Base-by-base conservation (phyloP, 64 coral and sea anemone genomes). In the Montipora efflorescens region DNA sequence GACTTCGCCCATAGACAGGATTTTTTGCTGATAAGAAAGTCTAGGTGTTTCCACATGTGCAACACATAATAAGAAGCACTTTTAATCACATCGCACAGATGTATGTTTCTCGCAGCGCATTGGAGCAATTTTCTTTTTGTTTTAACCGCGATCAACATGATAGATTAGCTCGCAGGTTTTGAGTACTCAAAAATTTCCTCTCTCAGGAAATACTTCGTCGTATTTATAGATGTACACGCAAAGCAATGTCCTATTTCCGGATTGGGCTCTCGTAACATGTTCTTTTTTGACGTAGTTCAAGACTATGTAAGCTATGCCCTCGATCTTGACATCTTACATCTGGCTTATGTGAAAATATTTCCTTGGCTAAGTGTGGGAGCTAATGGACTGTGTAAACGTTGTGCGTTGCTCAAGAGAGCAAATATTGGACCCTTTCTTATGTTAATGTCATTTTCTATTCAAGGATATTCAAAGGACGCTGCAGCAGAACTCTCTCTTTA, bases 191-290 rank as follows among this genome's bases (percentile, higher is more conserved):
- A 84, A 86, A 71, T 86, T 67, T 86, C 82, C 82, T 86, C 82
- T 47, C 82, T 47, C 82, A 86, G 82, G 82, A 86, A 86, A 86
- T 86, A 49, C 82, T 86, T 86, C 82, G 51, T 71, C 67, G 62
- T 86, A 86, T 86, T 86, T 86, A 86, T 86, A 86, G 82, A n/a
- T 67, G 14, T 86, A 71, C 66, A 71, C 66, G 59, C 82, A 86
- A 71, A 64, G 45, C 67, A 48, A 72, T 7, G 66, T 86, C 43
- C 66, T 86, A 86, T 86, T 86, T 86, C 82, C 82, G 82, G 82
- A 69, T 67, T 47, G 28, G 70, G 68, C 45, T 86, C 82, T 86
- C 19, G 16, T 48, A 86, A 72, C 22, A 72, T 71, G 47, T 86
- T 51, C 76, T 16, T 86, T 70, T 71, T 71, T 16, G 47, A 45